A percentile compares a stretch with the other conserved stretches of the same genome.
phyloP scores from a whole-genome alignment of 2,888 invertebrate species.

The Leptura quadrifasciata region DNA sequence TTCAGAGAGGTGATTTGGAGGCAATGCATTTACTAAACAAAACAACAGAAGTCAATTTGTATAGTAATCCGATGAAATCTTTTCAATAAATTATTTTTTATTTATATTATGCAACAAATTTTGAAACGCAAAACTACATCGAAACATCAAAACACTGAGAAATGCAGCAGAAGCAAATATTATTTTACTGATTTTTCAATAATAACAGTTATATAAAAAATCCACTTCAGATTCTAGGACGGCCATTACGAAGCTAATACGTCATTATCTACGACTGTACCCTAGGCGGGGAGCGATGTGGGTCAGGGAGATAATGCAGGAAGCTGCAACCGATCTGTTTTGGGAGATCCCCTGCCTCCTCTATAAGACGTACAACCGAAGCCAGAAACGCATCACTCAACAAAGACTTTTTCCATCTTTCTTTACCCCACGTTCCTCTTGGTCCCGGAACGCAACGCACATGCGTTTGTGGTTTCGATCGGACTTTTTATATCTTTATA shows the following conservation, averaged over 20 bases:
- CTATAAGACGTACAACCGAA: slow-evolving; percentile 1
- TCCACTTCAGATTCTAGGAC: not conserved
- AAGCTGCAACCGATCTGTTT: slow-evolving; percentile 17
- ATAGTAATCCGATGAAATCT: too few species aligned
- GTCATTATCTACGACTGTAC: not conserved
- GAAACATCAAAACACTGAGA: not conserved
- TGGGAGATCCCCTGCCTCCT: not conserved
- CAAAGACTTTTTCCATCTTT: slow-evolving; percentile 10
- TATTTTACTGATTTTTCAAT: not conserved
- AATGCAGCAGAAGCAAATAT: not conserved
- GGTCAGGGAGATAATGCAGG: slow-evolving; percentile 26
- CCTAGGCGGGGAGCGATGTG: not conserved
- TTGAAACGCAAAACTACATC: not conserved
- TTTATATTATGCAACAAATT: not conserved
- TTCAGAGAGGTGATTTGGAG: too few species aligned
- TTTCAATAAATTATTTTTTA: not conserved
- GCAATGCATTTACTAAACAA: too few species aligned
- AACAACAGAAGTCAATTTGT: too few species aligned
- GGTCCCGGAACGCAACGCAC: not conserved
- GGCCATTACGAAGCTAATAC: not conserved
- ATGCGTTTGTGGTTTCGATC: slow-evolving; percentile 21
- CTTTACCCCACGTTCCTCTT: not conserved
- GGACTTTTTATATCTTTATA: slow-evolving; percentile 6
- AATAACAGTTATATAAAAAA: not conserved
- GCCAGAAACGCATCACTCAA: not conserved